Conservation (phyloP, 2,797 vertebrate species). For the Miichthys miiuy region DNA sequence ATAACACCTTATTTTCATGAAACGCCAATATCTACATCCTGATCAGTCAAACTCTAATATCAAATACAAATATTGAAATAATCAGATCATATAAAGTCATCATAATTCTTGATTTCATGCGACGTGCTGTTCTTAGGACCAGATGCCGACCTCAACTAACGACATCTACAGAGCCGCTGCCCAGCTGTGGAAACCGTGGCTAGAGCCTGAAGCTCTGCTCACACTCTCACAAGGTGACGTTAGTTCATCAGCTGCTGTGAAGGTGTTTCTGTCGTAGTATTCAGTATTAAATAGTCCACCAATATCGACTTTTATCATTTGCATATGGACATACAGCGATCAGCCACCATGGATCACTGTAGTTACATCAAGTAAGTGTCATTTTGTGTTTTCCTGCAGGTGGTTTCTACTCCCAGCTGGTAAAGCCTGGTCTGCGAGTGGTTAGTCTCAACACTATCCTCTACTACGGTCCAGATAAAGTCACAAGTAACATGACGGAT, state of each 20-base stretch:
- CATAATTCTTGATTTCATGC: neutral
- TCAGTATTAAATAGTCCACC: neutral
- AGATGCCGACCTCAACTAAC: conserved; percentile 87
- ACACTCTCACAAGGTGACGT: conserved; percentile 90
- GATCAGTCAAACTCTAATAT: neutral
- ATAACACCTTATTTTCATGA: neutral
- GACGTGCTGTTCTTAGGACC: conserved; percentile 85
- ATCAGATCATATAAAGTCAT: too few species aligned
- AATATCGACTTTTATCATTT: neutral
- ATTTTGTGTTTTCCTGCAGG: conserved; percentile 76
- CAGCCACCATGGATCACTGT: too few species aligned
- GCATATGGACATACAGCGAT: neutral
- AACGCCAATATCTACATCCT: neutral
- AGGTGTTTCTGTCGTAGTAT: too few species aligned
- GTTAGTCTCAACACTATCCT: conserved; percentile 96
- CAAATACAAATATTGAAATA: too few species aligned
- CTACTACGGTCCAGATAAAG: conserved; percentile 91
- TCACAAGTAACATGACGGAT: conserved; percentile 89
- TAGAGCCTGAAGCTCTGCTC: conserved; percentile 86
- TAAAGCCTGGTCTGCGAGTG: conserved; percentile 86
- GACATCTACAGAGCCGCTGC: conserved; percentile 91
- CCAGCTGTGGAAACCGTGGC: conserved; percentile 92
- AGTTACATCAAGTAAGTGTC: too few species aligned
- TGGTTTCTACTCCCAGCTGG: conserved; percentile 94
- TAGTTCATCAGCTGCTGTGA: neutral